Percentiles rank a stretch among this genome's conserved stretches.
Conservation (phyloP, 2,113 vertebrate genomes). For the Aleadryas rufinucha region DNA sequence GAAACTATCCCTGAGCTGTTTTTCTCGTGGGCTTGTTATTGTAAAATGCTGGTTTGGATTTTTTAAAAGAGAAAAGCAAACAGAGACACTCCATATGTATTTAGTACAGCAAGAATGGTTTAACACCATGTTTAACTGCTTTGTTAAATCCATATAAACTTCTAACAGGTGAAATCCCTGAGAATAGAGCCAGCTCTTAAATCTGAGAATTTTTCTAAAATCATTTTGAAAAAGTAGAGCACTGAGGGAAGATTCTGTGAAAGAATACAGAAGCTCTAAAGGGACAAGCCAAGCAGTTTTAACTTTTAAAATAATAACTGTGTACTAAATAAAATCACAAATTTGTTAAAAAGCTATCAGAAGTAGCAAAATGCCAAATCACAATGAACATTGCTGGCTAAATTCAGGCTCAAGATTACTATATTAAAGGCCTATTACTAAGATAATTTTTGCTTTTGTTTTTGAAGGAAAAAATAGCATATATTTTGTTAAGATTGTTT, state of each 20-base stretch:
- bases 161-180: neutral
- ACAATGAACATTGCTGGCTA: neutral
- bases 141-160: neutral
- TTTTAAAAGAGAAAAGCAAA: neutral
- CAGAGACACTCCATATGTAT: neutral
- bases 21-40: neutral
- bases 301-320: neutral
- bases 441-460: neutral
- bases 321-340: neutral
- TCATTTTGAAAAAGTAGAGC: neutral
- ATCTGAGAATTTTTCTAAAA: neutral
- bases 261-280: neutral
- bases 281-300: neutral
- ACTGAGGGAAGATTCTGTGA: neutral
- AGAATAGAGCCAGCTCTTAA: neutral
- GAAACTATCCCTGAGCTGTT: neutral
- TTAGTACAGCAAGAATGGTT: neutral
- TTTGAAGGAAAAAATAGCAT: neutral
- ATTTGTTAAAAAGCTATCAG: neutral
- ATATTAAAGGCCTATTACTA: neutral
- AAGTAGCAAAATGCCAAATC: neutral
- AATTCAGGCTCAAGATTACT: neutral
- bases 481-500: neutral
- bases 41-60: neutral
- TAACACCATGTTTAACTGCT: neutral